phyloP scores from a whole-genome alignment of 2,797 vertebrate species.

The Hemibagrus guttatus region DNA sequence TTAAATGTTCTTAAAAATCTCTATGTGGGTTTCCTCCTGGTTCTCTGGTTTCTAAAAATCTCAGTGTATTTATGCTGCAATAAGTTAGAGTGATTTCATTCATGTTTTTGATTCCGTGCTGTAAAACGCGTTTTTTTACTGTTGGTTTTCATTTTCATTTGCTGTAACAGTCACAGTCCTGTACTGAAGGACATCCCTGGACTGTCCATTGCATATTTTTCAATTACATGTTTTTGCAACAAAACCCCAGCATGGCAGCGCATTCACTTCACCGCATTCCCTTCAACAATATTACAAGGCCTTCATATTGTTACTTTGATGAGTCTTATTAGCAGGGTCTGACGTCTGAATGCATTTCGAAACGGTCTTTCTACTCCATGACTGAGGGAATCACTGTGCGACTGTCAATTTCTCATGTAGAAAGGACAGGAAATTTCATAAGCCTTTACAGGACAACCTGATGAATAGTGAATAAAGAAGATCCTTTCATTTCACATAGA shows the following conservation, averaged over 20 bases:
- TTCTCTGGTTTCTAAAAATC: not conserved
- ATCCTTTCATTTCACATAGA: not conserved
- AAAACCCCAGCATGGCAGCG: not conserved
- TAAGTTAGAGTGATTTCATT: not conserved
- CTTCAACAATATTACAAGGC: not conserved
- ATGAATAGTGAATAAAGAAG: not conserved
- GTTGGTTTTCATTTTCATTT: not conserved
- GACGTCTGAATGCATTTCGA: not conserved
- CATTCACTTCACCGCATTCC: not conserved
- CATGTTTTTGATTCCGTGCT: not conserved
- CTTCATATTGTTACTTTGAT: not conserved
- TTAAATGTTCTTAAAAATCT: not conserved
- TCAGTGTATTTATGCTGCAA: not conserved
- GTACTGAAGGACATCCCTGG: not conserved
- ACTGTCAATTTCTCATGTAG: not conserved
- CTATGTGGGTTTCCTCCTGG: not conserved
- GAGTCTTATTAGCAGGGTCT: not conserved
- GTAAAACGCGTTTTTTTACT: not conserved
- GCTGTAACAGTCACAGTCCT: not conserved
- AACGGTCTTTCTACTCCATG: not conserved
- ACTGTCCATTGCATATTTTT: not conserved
- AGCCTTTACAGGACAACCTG: not conserved
- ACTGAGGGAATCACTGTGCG: constrained; percentile 5
- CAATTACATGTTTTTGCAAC: not conserved
- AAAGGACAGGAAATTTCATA: constrained; percentile 15